phyloP scores from a whole-genome alignment of 2,113 vertebrate species.

The Lophochroa leadbeateri region DNA sequence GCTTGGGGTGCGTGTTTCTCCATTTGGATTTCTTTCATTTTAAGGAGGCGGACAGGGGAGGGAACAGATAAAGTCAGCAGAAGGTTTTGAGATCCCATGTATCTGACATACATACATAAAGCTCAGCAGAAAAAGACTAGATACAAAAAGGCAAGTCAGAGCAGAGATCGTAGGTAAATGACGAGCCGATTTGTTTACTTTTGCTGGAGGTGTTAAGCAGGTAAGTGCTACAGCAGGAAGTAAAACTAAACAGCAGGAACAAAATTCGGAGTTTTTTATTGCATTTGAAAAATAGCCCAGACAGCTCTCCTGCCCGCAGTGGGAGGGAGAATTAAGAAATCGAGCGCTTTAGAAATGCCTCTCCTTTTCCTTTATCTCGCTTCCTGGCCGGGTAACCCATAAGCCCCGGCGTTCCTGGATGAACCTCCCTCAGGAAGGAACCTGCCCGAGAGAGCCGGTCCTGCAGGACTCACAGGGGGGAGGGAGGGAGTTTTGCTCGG shows the following conservation, averaged over 20 bases:
- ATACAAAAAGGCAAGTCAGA: slow-evolving; percentile 43
- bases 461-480: slow-evolving; percentile 3
- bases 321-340: neutral
- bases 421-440: neutral
- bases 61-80: slow-evolving; percentile 13
- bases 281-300: slow-evolving; percentile 40
- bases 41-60: neutral
- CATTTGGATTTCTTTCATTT: slow-evolving; percentile 19
- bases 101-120: neutral
- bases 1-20: neutral
- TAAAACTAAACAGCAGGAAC: slow-evolving; percentile 44
- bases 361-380: neutral
- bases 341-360: neutral
- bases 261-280: slow-evolving; percentile 32
- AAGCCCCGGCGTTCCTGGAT: neutral
- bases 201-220: slow-evolving; percentile 56
- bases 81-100: neutral
- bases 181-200: slow-evolving; percentile 61
- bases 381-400: neutral
- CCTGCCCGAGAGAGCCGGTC: slow-evolving; percentile 42
- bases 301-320: neutral
- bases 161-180: slow-evolving; percentile 55
- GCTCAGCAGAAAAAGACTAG: neutral
- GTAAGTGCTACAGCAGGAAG: slow-evolving; percentile 57
- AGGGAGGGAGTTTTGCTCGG: neutral